Evolutionary conservation across 2,113 vertebrate genomes (phyloP).

Genomic region (Dromiciops gliroides): DNA sequence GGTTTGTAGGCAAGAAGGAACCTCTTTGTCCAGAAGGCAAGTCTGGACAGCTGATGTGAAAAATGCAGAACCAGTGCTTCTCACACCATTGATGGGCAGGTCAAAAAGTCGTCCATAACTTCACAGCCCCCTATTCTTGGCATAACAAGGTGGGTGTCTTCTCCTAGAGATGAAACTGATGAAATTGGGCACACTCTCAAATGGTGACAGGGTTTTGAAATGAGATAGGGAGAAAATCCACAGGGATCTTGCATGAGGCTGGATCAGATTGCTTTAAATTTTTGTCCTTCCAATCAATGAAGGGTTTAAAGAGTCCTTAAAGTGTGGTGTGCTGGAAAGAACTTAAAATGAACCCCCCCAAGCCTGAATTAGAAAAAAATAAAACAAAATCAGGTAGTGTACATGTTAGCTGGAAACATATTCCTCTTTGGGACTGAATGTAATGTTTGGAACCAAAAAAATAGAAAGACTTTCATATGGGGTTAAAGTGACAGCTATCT

Average conservation of each 20-base stretch:
- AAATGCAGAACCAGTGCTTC: conserved; percentile 71
- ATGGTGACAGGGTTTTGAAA: conserved; percentile 83
- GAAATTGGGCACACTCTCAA: conserved; percentile 81
- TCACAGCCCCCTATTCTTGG: conserved; percentile 72
- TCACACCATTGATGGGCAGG: conserved; percentile 75
- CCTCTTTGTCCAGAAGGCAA: conserved; percentile 62
- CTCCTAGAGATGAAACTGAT: conserved; percentile 81
- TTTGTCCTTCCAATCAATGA: conserved; percentile 68
- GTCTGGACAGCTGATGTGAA: conserved; percentile 43
- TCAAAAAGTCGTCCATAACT: conserved; percentile 78
- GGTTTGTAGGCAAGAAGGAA: conserved; percentile 33
- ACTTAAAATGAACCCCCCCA: conserved; percentile 38
- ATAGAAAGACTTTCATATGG: conserved; percentile 61
- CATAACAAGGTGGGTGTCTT: conserved; percentile 15
- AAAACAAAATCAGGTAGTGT: conserved; percentile 54
- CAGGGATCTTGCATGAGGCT: conserved; percentile 72
- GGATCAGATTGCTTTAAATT: conserved; percentile 80
- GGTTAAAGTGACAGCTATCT: neutral
- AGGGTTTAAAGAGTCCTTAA: conserved; percentile 70
- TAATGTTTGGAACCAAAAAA: conserved; percentile 43
- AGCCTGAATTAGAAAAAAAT: conserved; percentile 71
- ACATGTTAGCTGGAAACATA: conserved; percentile 19
- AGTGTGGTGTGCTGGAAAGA: conserved; percentile 50
- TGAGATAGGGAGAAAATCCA: conserved; percentile 78
- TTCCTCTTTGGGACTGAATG: conserved; percentile 54